Conservation (phyloP, 2,113 vertebrate genomes). For the Orycteropus afer region DNA sequence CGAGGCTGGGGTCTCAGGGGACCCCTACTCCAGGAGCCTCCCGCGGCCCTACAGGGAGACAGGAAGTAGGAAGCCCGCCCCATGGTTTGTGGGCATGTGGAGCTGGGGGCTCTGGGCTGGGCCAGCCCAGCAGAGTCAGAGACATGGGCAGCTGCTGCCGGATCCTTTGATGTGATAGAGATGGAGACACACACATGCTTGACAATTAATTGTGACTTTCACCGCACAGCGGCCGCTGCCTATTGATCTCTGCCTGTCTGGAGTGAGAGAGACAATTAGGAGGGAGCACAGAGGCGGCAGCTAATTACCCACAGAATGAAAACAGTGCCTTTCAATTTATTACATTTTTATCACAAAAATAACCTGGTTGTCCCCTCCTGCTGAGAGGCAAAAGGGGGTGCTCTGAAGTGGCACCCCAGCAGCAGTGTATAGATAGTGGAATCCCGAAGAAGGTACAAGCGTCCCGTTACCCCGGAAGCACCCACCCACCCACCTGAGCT, state of each 20-base stretch:
- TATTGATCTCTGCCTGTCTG: conserved; percentile 86
- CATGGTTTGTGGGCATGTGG: not conserved
- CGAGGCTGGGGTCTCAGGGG: not conserved
- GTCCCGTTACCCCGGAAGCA: not conserved
- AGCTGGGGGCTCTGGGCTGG: not conserved
- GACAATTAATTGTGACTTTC: conserved; percentile 85
- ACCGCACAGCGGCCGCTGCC: conserved; percentile 78
- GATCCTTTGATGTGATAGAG: conserved; percentile 74
- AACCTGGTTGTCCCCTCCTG: conserved; percentile 45
- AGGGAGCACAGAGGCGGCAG: conserved; percentile 73
- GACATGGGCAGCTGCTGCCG: conserved; percentile 51
- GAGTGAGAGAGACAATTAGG: conserved; percentile 87
- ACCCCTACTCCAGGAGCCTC: not conserved
- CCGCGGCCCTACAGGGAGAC: not conserved
- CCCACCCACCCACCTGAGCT: not conserved
- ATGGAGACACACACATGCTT: conserved; percentile 79
- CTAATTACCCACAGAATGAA: conserved; percentile 85
- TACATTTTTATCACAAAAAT: conserved; percentile 80
- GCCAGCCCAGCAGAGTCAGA: not conserved
- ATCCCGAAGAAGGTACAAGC: not conserved
- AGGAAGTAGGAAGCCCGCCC: not conserved
- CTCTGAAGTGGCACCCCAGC: not conserved
- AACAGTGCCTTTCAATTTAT: conserved; percentile 83
- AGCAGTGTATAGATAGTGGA: not conserved
- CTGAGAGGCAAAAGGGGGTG: conserved; percentile 53